These are phyloP conservation scores for Oreochromis grahami DNA, from an alignment of 2,797 vertebrate species.

Conservation along the genomic window DNA sequence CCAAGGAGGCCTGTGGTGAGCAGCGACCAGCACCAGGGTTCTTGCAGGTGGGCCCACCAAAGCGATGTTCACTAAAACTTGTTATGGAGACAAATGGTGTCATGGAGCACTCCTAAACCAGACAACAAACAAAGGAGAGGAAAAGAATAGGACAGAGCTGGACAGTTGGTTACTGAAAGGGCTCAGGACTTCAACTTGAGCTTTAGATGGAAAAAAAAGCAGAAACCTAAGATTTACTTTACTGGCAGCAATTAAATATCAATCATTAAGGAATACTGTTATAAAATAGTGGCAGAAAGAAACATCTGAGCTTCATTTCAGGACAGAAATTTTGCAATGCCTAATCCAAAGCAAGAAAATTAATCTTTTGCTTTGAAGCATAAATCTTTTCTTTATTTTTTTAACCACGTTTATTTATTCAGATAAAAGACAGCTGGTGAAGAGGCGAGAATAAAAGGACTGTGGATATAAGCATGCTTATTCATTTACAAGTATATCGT, in stretches of 20 bases:
- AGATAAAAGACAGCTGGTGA: neutral
- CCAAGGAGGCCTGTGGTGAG: slow-evolving; percentile 67
- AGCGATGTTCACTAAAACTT: slow-evolving; percentile 70
- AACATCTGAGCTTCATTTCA: slow-evolving; percentile 33
- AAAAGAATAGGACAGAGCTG: slow-evolving; percentile 15
- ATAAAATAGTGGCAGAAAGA: slow-evolving; percentile 31
- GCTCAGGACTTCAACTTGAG: slow-evolving; percentile 72
- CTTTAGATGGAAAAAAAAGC: slow-evolving; percentile 43
- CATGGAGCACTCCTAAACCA: slow-evolving; percentile 38
- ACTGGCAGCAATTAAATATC: slow-evolving; percentile 38
- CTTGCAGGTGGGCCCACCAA: slow-evolving; percentile 76
- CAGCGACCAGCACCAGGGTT: slow-evolving; percentile 63
- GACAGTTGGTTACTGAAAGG: slow-evolving; percentile 55
- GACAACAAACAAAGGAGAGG: slow-evolving; percentile 58
- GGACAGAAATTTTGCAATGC: slow-evolving; percentile 1
- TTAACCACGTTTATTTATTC: neutral
- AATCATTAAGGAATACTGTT: slow-evolving; percentile 11
- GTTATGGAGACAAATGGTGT: slow-evolving; percentile 81
- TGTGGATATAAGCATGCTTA: neutral
- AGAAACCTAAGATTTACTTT: slow-evolving; percentile 21
- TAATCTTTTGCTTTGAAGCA: neutral
- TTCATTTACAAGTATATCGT: neutral
- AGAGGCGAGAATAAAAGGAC: neutral
- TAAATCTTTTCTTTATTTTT: neutral
- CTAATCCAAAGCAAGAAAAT: slow-evolving; percentile 6